Percentiles rank a stretch among this genome's conserved stretches.
These are phyloP conservation scores for Stenotaenia linearis DNA, from an alignment of 2,888 invertebrate species.

Conservation along the genomic window DNA sequence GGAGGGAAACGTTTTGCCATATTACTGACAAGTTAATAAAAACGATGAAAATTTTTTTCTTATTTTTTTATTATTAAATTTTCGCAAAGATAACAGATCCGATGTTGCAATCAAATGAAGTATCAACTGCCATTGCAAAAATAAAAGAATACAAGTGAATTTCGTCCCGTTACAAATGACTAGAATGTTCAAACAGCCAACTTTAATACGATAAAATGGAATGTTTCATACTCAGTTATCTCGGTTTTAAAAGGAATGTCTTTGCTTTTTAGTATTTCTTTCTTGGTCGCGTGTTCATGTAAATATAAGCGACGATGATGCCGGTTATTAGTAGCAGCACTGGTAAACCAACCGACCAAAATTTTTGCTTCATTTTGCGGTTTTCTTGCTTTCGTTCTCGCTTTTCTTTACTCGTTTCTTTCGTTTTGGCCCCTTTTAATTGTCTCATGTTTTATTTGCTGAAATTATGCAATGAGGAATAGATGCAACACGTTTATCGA, in stretches of 20 bases:
- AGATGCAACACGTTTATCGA: not conserved
- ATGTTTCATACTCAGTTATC: not conserved
- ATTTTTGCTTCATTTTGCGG: constrained; percentile 40
- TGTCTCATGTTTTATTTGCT: constrained; percentile 42
- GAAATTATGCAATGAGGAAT: not conserved
- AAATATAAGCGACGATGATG: constrained; percentile 40
- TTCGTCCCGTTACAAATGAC: not conserved
- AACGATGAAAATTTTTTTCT: not conserved
- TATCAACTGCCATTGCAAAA: too few species aligned
- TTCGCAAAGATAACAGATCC: not conserved
- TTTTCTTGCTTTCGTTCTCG: constrained; percentile 43
- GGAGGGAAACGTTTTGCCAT: not conserved
- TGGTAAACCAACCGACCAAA: constrained; percentile 43
- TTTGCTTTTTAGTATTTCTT: not conserved
- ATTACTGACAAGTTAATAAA: not conserved
- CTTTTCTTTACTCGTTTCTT: constrained; percentile 44
- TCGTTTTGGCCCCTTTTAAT: constrained; percentile 44
- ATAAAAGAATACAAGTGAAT: too few species aligned
- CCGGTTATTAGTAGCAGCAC: constrained; percentile 39
- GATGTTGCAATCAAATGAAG: not conserved
- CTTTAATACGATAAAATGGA: not conserved
- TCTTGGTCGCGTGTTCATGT: constrained; percentile 39
- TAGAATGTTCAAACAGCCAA: not conserved
- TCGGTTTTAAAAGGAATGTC: too few species aligned
- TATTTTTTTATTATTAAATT: not conserved